Base-by-base conservation (phyloP, 2,113 vertebrate genomes). In the Canis aureus region DNA sequence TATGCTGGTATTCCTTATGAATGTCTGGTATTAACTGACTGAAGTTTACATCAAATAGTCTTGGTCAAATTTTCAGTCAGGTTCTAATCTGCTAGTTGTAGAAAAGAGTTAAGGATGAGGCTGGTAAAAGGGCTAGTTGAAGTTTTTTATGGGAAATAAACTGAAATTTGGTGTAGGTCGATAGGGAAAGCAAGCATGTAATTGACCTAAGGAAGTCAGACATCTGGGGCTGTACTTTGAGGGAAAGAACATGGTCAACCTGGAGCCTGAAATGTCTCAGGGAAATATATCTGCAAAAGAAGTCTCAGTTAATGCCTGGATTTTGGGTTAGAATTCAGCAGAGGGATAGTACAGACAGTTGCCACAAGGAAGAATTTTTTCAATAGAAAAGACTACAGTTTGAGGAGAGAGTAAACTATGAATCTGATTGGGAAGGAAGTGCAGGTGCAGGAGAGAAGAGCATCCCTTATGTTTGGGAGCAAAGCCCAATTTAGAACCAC, bases 1-100 rank as follows among this genome's bases (percentile, higher is more conserved):
- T 71, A 60, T 62, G 19, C 22, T 60, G 3, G 29, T 60, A 84
- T 74, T 80, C 3, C 74, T 35, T 94, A 82, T 76, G 93, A 82
- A 84, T 69, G 32, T 66, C 35, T 81, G 87, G 12, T 43, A 62
- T 82, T 85, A 91, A 64, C 49, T 80, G 57, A 67, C 20, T n/a
- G 91, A 90, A 74, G 9, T 74, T 13, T 10, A 86, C 0, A 92
- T 25, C 27, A 90, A 90, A 60, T 51, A 38, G 25, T 89, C 86
- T 94, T 11, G 73, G 29, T 80, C 38, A 93, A 73, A 82, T 53
- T 96, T 97, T 94, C 23, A 89, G 27, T 55, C 32, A 43, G 38
- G 57, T 86, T 91, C 62, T 89, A 59, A 94, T 43, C 62, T 92
- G 49, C 84, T 55, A 69, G 15, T 88, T 79, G 1, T 69, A 51